Base-by-base conservation (phyloP, 2,888 invertebrate species). In the Dyspetes luteomarginatus region DNA sequence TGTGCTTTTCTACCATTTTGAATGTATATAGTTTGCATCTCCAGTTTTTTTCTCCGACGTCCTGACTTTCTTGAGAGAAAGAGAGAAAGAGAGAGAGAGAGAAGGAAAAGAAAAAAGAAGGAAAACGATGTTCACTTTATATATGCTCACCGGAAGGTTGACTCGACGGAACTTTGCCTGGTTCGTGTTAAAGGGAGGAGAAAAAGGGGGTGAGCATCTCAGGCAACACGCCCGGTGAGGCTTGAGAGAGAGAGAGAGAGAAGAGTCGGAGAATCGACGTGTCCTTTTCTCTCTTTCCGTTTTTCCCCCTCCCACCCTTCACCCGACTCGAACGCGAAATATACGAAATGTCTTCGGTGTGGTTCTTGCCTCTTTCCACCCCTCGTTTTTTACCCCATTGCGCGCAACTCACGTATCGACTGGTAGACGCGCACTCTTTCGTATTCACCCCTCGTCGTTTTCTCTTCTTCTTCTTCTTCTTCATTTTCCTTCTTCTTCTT, bases 341-440 rank as follows among this genome's bases (percentile, higher is more conserved):
- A 82, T 69, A 82, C 77, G 77, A 74, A 77, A 82, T 73, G 77
- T 81, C 82, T 82, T 72, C 56, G 80, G n/a, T n/a, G n/a, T n/a
- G n/a, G 67, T 55, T 28, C 48, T 68, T 43, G 24, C 12, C 24
- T 55, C n/a, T 28, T 15, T 15, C 28, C 65, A 4, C 30, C 22
- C 12, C 36, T 28, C n/a, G n/a, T n/a, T 30, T n/a, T 17, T 55
- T 9, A 43, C 55, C 36, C 17, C 48, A 9, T 28, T 45, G 26
- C 64, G 64, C 45, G 45, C 17, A 50, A 41, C 56, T 71, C 75
- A 82, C 78, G 78, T 83, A 83, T 82, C 82, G 83, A 83, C 80
- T 72, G 50, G 30, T 62, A 60, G 69, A 24, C 26, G 67, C 30
- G 50, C 68, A 60, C 52, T 62, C 56, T 65, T 83, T 76, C 78